These are phyloP conservation scores for Edolisoma coerulescens DNA, from an alignment of 2,113 vertebrate species.

Conservation along the genomic window DNA sequence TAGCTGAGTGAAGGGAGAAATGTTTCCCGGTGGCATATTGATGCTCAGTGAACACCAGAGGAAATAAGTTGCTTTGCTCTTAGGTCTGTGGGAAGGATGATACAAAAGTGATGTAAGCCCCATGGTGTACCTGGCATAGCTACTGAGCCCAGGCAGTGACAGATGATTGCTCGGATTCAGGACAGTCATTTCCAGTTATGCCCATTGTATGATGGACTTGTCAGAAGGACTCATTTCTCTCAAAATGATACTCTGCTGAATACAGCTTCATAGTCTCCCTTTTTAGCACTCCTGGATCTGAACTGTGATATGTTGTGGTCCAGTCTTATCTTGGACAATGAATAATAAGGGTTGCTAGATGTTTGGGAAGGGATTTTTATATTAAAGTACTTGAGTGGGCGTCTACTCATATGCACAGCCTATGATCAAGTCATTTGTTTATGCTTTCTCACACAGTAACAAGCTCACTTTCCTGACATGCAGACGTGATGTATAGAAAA, in stretches of 20 bases:
- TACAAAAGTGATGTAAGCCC: neutral
- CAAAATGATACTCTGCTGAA: neutral
- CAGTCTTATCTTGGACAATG: neutral
- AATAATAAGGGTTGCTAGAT: neutral
- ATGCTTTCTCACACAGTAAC: neutral
- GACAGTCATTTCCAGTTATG: neutral
- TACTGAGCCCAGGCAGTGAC: neutral
- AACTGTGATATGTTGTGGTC: neutral
- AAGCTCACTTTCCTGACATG: neutral
- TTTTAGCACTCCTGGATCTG: neutral
- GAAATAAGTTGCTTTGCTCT: neutral
- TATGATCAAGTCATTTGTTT: neutral
- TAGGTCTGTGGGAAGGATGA: neutral
- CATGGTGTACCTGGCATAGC: neutral
- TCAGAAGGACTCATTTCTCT: neutral
- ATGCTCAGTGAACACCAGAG: neutral
- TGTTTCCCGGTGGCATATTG: neutral
- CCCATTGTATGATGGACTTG: neutral
- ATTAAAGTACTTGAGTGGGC: neutral
- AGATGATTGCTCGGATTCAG: neutral
- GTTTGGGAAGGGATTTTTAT: neutral
- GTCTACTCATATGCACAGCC: neutral
- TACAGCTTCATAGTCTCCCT: neutral
- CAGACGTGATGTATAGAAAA: neutral
- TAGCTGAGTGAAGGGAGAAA: neutral